phyloP scores from a whole-genome alignment of 1,140 invertebrate genomes.

The Diorhabda carinulata region DNA sequence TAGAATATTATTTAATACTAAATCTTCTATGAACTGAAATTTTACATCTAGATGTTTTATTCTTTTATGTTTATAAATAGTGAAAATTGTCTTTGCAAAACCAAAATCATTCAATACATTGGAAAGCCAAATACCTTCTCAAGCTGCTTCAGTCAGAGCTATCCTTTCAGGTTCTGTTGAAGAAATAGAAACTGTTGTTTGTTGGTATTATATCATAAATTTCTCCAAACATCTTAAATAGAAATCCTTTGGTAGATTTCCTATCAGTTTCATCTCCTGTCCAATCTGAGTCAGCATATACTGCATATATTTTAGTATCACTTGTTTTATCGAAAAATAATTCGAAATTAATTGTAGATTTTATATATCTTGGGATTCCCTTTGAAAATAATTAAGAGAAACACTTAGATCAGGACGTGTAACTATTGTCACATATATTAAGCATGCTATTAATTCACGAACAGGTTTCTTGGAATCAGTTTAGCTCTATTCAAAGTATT shows the following conservation, averaged over 20 bases:
- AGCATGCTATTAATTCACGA: no score
- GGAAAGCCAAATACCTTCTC: conserved; percentile 17
- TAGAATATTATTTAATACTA: no score
- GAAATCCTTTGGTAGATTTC: conserved; percentile 34
- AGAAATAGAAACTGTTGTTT: conserved; percentile 27
- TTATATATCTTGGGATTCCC: no score
- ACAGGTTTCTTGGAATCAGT: no score
- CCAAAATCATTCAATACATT: conserved; percentile 12
- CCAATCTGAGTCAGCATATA: no score
- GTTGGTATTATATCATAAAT: conserved; percentile 27
- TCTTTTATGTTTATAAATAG: no score
- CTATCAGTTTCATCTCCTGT: conserved; percentile 30
- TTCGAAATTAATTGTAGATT: no score
- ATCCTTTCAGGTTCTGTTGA: conserved; percentile 14
- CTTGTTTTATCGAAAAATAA: no score
- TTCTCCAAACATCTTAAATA: conserved; percentile 36
- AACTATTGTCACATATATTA: not conserved
- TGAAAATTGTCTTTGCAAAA: not conserved
- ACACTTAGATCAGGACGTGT: not conserved
- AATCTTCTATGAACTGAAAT: no score
- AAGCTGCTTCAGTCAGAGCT: conserved; percentile 52
- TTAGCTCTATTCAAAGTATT: no score
- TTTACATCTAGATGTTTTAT: no score
- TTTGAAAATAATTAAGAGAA: conserved; percentile 3
- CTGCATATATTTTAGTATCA: no score